Percentiles rank a stretch among this genome's conserved stretches.
Evolutionary conservation across 2,113 vertebrate genomes (phyloP).

Genomic region (Mirounga angustirostris): DNA sequence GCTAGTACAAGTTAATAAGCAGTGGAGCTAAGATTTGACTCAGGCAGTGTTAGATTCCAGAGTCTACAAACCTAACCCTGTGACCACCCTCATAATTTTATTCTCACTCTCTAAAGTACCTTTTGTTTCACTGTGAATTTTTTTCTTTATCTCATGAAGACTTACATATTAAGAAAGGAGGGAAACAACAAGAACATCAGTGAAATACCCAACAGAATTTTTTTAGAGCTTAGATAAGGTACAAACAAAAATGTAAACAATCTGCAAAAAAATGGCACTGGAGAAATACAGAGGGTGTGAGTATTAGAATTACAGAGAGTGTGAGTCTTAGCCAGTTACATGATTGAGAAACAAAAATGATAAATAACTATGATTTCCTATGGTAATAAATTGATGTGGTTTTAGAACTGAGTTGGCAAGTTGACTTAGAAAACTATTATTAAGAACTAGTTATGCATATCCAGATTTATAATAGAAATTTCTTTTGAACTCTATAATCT

Average conservation of each 20-base stretch:
- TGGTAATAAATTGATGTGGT: neutral
- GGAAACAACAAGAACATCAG: neutral
- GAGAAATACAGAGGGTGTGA: neutral
- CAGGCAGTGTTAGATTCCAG: neutral
- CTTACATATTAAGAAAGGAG: neutral
- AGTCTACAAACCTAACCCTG: neutral
- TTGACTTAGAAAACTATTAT: neutral
- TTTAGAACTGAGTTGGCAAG: conserved; percentile 22
- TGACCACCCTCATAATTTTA: neutral
- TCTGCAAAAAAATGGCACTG: neutral
- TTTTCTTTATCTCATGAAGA: neutral
- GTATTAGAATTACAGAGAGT: neutral
- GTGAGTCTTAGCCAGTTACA: neutral
- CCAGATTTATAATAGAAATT: neutral
- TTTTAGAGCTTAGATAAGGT: neutral
- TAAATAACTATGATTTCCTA: neutral
- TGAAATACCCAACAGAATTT: neutral
- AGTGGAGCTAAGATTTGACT: neutral
- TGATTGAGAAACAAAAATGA: conserved; percentile 11
- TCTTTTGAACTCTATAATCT: conserved; percentile 6
- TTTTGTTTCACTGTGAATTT: conserved; percentile 1
- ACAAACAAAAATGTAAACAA: neutral
- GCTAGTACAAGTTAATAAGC: neutral
- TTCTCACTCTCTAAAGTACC: neutral
- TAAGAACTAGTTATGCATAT: neutral